These are phyloP conservation scores for Leucania comma DNA, from an alignment of 2,888 invertebrate species.

Conservation along the genomic window DNA sequence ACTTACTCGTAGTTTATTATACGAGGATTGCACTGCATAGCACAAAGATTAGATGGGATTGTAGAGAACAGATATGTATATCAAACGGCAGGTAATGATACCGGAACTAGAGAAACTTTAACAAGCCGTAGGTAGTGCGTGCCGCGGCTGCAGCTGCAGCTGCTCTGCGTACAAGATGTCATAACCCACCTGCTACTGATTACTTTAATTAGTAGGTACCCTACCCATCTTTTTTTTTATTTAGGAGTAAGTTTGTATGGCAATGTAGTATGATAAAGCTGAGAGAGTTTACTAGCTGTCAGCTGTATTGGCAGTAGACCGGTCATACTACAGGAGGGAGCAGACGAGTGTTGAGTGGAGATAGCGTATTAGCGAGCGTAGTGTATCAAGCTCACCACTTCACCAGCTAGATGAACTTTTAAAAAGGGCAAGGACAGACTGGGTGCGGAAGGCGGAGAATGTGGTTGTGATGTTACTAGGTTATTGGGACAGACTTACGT, in stretches of 20 bases:
- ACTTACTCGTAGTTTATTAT: neutral
- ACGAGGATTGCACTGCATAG: neutral
- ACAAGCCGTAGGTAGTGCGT: neutral
- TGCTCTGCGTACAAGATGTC: too few relatives aligned
- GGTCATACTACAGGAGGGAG: too few relatives aligned
- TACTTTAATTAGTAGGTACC: neutral
- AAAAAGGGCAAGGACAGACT: too few relatives aligned
- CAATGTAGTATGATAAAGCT: neutral
- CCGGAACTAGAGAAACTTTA: neutral
- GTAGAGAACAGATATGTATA: constrained; percentile 12
- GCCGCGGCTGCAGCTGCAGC: neutral
- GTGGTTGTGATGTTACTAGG: too few relatives aligned
- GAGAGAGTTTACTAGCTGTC: neutral
- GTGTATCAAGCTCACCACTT: too few relatives aligned
- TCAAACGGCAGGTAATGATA: neutral
- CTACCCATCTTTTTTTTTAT: too few relatives aligned
- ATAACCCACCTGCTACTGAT: neutral
- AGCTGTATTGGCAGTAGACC: neutral
- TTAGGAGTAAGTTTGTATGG: neutral
- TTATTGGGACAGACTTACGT: too few relatives aligned
- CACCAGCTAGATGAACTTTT: neutral
- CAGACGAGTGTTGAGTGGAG: neutral
- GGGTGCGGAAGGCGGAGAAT: too few relatives aligned
- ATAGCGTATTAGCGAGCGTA: neutral
- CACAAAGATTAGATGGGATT: constrained; percentile 11